Conservation (phyloP, 2,113 vertebrate species). For the Ursus arctos region DNA sequence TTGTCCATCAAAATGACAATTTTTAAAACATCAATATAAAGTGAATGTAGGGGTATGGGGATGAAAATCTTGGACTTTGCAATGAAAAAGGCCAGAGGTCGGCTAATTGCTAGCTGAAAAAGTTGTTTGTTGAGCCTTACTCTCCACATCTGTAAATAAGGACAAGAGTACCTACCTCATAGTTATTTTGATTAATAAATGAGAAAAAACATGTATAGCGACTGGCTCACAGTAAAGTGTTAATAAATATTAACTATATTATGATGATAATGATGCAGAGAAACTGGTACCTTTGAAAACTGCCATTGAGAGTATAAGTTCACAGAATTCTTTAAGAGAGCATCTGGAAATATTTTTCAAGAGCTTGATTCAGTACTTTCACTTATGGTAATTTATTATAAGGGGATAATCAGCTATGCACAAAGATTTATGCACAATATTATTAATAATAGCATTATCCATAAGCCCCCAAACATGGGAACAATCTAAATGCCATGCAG, state of each 20-base stretch:
- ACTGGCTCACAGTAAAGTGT: not conserved
- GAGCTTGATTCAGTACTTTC: constrained; percentile 7
- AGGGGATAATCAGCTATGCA: not conserved
- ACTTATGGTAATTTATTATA: not conserved
- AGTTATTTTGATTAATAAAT: not conserved
- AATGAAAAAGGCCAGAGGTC: not conserved
- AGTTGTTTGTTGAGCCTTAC: not conserved
- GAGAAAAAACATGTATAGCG: not conserved
- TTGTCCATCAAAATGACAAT: not conserved
- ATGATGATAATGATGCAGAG: not conserved
- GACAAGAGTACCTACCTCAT: not conserved
- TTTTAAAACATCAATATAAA: not conserved
- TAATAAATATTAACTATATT: not conserved
- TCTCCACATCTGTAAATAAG: not conserved
- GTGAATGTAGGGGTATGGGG: not conserved
- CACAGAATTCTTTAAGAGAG: not conserved
- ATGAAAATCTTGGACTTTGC: not conserved
- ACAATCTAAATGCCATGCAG: not conserved
- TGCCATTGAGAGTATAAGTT: not conserved
- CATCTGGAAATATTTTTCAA: not conserved
- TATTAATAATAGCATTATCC: not conserved
- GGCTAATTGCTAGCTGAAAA: not conserved
- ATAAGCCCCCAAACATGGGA: not conserved
- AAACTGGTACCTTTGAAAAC: not conserved
- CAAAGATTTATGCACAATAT: not conserved